Percentiles rank a stretch among this genome's conserved stretches.
phyloP scores from a whole-genome alignment of 2,888 invertebrate genomes.

The Hipparchia sbordonii region DNA sequence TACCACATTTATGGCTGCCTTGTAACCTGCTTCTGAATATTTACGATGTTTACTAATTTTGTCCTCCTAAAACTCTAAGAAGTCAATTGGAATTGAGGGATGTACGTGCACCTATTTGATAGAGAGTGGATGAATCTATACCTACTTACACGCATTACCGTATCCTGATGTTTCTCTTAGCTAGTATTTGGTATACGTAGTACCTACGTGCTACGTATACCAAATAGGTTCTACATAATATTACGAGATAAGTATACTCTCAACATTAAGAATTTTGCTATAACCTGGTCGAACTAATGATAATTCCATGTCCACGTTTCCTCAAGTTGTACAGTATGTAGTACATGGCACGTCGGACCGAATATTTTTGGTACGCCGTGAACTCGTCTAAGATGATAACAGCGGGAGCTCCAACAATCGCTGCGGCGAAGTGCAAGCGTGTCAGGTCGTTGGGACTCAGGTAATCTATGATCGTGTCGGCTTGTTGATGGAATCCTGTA shows the following conservation, averaged over 20 bases:
- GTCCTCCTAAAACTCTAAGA: too few relatives aligned
- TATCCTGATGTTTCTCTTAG: too few relatives aligned
- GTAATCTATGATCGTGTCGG: slow-evolving; percentile 36
- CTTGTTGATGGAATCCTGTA: slow-evolving; percentile 41
- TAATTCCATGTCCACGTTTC: slow-evolving; percentile 62
- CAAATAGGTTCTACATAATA: too few relatives aligned
- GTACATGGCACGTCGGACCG: slow-evolving; percentile 64
- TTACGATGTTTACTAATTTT: too few relatives aligned
- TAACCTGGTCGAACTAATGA: slow-evolving; percentile 61
- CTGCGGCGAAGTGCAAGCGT: slow-evolving; percentile 62
- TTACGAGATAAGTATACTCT: too few relatives aligned
- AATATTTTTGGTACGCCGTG: slow-evolving; percentile 62
- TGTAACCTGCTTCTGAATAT: background rate
- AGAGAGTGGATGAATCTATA: too few relatives aligned
- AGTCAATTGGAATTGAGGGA: too few relatives aligned
- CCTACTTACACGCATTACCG: too few relatives aligned
- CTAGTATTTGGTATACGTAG: too few relatives aligned
- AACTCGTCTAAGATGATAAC: slow-evolving; percentile 67
- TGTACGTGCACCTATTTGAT: too few relatives aligned
- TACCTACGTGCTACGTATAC: too few relatives aligned
- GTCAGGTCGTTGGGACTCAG: slow-evolving; percentile 42
- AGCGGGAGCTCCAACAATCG: slow-evolving; percentile 65
- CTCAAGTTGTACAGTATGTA: slow-evolving; percentile 58
- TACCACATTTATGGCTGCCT: background rate
- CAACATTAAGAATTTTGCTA: too few relatives aligned